Conservation (phyloP, 1,140 invertebrate genomes). For the Bactericera cockerelli region DNA sequence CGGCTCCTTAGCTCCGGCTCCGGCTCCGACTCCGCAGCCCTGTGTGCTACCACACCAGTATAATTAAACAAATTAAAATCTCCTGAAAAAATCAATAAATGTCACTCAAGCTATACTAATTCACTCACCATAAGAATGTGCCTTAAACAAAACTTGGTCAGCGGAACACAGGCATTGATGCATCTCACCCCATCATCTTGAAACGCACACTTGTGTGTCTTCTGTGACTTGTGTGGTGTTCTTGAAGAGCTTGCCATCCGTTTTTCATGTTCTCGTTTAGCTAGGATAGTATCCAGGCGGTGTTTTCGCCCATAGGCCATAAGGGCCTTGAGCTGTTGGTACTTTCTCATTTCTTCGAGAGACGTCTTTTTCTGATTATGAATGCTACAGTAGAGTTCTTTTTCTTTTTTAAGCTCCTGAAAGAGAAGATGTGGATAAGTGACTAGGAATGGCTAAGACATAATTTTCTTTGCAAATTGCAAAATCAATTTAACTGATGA, state of each 20-base stretch:
- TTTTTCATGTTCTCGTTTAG: constrained; percentile 2
- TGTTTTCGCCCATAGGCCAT: background rate
- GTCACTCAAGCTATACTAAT: too few species aligned
- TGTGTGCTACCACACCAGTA: too few species aligned
- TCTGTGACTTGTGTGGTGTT: background rate
- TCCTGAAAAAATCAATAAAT: too few species aligned
- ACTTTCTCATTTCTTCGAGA: background rate
- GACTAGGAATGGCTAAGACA: too few species aligned
- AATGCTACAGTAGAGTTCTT: constrained; percentile 4
- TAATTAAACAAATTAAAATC: too few species aligned
- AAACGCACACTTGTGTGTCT: background rate
- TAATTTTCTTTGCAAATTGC: too few species aligned
- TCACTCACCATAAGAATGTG: constrained; percentile 4
- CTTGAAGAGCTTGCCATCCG: background rate
- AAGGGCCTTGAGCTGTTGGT: background rate
- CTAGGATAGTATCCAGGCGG: background rate
- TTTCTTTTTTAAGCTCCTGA: constrained; percentile 1
- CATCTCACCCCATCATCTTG: background rate
- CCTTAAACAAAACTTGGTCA: constrained; percentile 2
- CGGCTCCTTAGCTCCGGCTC: too few species aligned
- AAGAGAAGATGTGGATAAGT: too few species aligned
- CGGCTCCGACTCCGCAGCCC: too few species aligned
- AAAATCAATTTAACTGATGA: too few species aligned
- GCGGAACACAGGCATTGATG: background rate
- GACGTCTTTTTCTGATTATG: background rate